A percentile compares a stretch with the other conserved stretches of the same genome.
Conservation (phyloP, 2,113 vertebrate species). For the Thomomys bottae region DNA sequence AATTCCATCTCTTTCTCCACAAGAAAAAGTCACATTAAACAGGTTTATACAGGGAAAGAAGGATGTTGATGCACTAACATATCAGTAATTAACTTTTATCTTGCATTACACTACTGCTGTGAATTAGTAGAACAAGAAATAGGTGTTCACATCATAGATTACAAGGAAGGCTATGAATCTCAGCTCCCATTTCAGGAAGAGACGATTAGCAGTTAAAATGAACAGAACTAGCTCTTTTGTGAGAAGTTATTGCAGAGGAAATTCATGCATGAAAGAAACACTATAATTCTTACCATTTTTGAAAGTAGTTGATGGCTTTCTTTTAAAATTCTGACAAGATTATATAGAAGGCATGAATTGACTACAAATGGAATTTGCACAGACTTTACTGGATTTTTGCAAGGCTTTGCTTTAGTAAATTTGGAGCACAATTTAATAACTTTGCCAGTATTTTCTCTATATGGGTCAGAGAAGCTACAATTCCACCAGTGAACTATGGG, state of each 20-base stretch:
- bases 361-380: neutral
- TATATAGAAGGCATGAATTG: neutral
- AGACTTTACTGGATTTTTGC: neutral
- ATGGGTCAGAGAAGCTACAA: neutral
- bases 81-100: neutral
- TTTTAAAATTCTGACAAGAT: conserved; percentile 23
- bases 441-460: neutral
- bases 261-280: neutral
- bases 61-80: neutral
- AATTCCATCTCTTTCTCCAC: neutral
- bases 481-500: neutral
- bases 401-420: neutral
- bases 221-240: neutral
- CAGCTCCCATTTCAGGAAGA: neutral
- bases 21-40: neutral
- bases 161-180: neutral
- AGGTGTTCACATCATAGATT: neutral
- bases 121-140: conserved; percentile 4
- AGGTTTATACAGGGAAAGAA: conserved; percentile 3
- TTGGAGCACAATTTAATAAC: neutral
- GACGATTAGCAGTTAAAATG: conserved; percentile 3
- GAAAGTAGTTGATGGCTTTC: conserved; percentile 9
- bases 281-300: neutral
- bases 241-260: neutral
- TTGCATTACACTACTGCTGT: neutral